phyloP scores from a whole-genome alignment of 64 coral and sea anemone species.

The Anthopleura sola region DNA sequence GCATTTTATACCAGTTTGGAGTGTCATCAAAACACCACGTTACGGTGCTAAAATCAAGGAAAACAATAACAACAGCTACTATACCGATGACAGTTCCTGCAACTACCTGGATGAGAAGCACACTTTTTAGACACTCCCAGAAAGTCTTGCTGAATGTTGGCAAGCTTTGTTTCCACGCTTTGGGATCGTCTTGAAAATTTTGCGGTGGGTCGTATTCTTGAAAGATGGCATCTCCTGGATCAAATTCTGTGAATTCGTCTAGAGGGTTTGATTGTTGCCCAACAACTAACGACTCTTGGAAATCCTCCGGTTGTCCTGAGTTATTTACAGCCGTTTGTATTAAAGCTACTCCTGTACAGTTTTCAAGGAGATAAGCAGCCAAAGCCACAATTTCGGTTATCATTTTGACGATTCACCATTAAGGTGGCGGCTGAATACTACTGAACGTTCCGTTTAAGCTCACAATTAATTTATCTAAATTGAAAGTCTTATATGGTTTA shows the following conservation, averaged over 20 bases:
- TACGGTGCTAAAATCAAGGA: slow-evolving; percentile 64
- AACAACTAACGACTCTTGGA: no score
- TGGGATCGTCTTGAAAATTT: slow-evolving; percentile 9
- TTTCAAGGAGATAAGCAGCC: no score
- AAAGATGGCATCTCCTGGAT: not conserved
- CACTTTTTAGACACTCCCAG: slow-evolving; percentile 13
- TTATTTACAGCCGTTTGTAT: no score
- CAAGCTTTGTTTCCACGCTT: slow-evolving; percentile 39
- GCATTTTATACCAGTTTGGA: slow-evolving; percentile 45
- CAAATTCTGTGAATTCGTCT: not conserved
- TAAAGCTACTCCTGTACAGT: no score
- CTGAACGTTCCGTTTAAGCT: no score
- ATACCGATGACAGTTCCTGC: slow-evolving; percentile 38
- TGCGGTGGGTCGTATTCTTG: slow-evolving; percentile 7
- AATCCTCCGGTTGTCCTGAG: no score
- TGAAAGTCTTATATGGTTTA: no score
- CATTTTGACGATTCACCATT: no score
- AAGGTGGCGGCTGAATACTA: no score
- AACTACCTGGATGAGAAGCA: slow-evolving; percentile 19
- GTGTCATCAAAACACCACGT: slow-evolving; percentile 57
- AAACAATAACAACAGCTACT: slow-evolving; percentile 32
- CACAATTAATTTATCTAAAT: no score
- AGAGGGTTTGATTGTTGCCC: no score
- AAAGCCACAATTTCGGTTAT: no score
- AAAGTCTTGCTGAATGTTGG: slow-evolving; percentile 18